Conservation (phyloP, 2,113 vertebrate species). For the Geococcyx californianus region DNA sequence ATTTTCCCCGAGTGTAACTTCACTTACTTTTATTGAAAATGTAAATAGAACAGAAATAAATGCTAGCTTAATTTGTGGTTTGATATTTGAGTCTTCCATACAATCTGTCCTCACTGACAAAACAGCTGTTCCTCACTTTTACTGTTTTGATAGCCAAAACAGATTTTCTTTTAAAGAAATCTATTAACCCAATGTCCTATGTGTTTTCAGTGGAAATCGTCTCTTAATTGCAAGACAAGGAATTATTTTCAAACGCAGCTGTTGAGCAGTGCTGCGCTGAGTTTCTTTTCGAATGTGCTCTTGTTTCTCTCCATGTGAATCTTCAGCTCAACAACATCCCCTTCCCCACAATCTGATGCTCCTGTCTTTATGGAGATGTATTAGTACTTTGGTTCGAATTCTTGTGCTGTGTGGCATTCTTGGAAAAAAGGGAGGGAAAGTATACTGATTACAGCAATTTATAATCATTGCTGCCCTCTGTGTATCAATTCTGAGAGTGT, state of each 20-base stretch:
- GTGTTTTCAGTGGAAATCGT: slow-evolving; percentile 67
- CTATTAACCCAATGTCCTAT: slow-evolving; percentile 77
- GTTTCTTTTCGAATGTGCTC: neutral
- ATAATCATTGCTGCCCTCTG: neutral
- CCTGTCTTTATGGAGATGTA: fast-evolving
- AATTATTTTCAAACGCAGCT: slow-evolving; percentile 67
- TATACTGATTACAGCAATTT: neutral
- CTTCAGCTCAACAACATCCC: neutral
- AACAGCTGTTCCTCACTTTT: slow-evolving; percentile 77
- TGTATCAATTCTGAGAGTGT: neutral
- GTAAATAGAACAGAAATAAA: slow-evolving; percentile 77
- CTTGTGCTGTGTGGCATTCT: neutral
- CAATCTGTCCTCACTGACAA: slow-evolving; percentile 76
- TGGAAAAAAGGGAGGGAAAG: neutral
- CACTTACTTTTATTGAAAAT: slow-evolving; percentile 76
- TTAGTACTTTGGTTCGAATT: neutral
- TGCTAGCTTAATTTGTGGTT: slow-evolving; percentile 58
- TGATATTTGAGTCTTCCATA: slow-evolving; percentile 69
- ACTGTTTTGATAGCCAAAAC: slow-evolving; percentile 74
- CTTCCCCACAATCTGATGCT: neutral
- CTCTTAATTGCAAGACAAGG: slow-evolving; percentile 74
- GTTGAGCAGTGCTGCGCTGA: slow-evolving; percentile 21
- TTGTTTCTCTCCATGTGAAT: neutral
- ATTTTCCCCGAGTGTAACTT: slow-evolving; percentile 54
- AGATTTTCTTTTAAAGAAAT: slow-evolving; percentile 75